Evolutionary conservation across 2,797 vertebrate species (phyloP).

Genomic region (Coregonus ussuriensis): DNA sequence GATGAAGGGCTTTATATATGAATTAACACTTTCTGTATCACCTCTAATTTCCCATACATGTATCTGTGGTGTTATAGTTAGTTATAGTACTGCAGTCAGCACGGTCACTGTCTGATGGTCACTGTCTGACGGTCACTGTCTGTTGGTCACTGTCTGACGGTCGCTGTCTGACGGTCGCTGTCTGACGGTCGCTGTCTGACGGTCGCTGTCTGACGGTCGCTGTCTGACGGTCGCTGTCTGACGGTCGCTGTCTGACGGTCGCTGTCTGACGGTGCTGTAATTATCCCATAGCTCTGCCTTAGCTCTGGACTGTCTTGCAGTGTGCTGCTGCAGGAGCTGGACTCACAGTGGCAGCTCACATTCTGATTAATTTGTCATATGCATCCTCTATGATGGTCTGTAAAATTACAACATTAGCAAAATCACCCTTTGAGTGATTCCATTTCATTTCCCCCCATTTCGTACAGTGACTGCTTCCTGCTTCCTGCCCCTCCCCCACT

Average conservation of each 20-base stretch:
- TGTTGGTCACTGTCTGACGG: too few species aligned
- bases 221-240: too few species aligned
- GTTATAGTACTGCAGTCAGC: constrained; percentile 23
- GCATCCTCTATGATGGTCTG: constrained; percentile 77
- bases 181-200: too few species aligned
- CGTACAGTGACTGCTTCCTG: constrained; percentile 22
- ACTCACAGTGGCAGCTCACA: constrained; percentile 43
- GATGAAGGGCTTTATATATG: too few species aligned
- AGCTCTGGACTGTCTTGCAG: constrained; percentile 27
- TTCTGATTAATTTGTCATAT: constrained; percentile 73
- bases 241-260: too few species aligned
- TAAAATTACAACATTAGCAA: constrained; percentile 79
- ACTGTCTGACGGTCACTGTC: too few species aligned
- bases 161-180: too few species aligned
- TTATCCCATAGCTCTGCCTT: constrained; percentile 35
- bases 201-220: too few species aligned
- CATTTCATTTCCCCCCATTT: constrained; percentile 68
- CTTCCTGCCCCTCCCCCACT: constrained; percentile 42
- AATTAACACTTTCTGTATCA: neutral
- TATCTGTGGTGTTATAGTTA: constrained; percentile 2
- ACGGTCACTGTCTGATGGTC: too few species aligned
- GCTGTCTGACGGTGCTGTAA: too few species aligned
- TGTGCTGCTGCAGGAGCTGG: constrained; percentile 8
- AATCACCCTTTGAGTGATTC: constrained; percentile 75
- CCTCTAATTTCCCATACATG: constrained; percentile 20